phyloP scores from a whole-genome alignment of 2,888 invertebrate genomes.

The Maniola hyperantus region DNA sequence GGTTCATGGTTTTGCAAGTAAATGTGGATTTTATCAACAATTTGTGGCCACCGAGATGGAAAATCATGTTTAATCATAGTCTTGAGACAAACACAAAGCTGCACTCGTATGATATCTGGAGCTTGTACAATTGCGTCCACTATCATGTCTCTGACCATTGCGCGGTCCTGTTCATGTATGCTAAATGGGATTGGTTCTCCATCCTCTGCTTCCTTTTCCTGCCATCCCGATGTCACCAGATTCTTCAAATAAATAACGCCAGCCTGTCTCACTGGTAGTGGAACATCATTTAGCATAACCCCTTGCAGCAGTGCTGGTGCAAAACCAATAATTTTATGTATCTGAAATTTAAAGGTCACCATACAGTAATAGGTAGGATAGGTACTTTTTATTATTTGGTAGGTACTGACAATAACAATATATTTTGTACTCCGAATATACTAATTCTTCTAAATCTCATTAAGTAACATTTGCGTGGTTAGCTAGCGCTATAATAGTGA shows the following conservation, averaged over 20 bases:
- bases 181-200: slow-evolving; percentile 90
- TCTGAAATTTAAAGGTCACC: slow-evolving; percentile 54
- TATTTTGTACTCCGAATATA: neutral
- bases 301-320: slow-evolving; percentile 96
- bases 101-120: slow-evolving; percentile 94
- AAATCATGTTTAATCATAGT: slow-evolving; percentile 98
- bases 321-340: slow-evolving; percentile 94
- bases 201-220: slow-evolving; percentile 89
- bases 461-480: neutral
- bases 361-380: neutral
- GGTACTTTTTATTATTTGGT: no score
- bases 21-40: slow-evolving; percentile 97
- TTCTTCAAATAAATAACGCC: slow-evolving; percentile 99
- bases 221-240: slow-evolving; percentile 94
- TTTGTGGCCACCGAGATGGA: slow-evolving; percentile 96
- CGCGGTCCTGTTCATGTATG: slow-evolving; percentile 98
- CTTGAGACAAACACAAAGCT: slow-evolving; percentile 95
- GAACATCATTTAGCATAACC: slow-evolving; percentile 94
- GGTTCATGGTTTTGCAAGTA: slow-evolving; percentile 96
- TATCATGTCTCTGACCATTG: slow-evolving; percentile 94
- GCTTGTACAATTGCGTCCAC: slow-evolving; percentile 98
- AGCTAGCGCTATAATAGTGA: neutral
- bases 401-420: neutral
- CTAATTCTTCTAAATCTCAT: neutral
- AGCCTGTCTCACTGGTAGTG: slow-evolving; percentile 96